Percentiles rank a stretch among this genome's conserved stretches.
phyloP scores from a whole-genome alignment of 2,888 invertebrate species.

The Acanthosoma haemorrhoidale region DNA sequence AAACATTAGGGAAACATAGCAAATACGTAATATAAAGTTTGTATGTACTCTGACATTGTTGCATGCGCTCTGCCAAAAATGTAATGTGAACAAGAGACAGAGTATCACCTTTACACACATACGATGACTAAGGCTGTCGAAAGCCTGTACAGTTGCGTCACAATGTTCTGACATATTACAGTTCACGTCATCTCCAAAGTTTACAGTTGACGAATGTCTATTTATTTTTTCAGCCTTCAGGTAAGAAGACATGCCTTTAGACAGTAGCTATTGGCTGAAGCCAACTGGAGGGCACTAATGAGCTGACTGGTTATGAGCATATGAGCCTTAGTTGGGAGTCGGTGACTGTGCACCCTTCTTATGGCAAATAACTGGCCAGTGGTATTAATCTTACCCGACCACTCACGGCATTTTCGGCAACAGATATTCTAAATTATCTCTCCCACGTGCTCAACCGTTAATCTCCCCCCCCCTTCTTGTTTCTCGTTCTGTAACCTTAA shows the following conservation, averaged over 20 bases:
- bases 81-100: too few relatives aligned
- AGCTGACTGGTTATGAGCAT: background rate
- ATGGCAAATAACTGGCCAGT: background rate
- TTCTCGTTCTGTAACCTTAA: too few relatives aligned
- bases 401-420: constrained; percentile 11
- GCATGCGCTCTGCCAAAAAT: too few relatives aligned
- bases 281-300: background rate
- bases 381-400: too few relatives aligned
- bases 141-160: background rate
- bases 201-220: background rate
- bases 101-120: too few relatives aligned
- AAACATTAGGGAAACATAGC: too few relatives aligned
- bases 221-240: background rate
- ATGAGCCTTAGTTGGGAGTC: constrained; percentile 4
- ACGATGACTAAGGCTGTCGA: too few relatives aligned
- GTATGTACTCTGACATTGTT: too few relatives aligned
- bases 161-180: too few relatives aligned
- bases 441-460: background rate
- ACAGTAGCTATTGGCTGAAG: background rate
- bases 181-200: background rate
- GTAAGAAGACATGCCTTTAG: background rate
- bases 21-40: too few relatives aligned
- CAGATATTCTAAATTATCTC: constrained; percentile 6
- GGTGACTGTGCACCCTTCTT: background rate
- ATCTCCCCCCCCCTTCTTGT: background rate